phyloP scores from a whole-genome alignment of 2,888 invertebrate genomes.

The Acleris emargana region DNA sequence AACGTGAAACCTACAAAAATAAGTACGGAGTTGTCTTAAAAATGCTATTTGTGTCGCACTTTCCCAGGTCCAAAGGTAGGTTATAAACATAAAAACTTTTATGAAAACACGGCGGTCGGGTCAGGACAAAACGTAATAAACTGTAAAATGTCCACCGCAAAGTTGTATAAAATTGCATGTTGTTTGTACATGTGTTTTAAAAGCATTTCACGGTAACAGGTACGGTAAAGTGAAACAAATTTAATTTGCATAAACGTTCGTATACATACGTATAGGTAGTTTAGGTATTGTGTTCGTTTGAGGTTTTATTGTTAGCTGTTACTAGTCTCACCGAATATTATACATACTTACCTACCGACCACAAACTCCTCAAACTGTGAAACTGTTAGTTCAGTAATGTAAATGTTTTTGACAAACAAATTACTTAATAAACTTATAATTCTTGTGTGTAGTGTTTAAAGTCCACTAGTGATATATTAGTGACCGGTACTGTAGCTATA shows the following conservation, averaged over 20 bases:
- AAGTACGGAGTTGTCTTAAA: constrained; percentile 57
- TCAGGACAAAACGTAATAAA: constrained; percentile 65
- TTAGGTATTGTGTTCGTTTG: constrained; percentile 2
- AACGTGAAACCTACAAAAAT: constrained; percentile 43
- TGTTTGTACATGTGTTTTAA: constrained; percentile 47
- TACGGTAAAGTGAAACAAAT: constrained; percentile 37
- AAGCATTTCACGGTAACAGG: constrained; percentile 38
- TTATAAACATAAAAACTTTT: constrained; percentile 74
- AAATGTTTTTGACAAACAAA: no score
- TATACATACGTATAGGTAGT: constrained; percentile 27
- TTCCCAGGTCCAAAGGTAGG: constrained; percentile 49
- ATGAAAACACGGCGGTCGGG: constrained; percentile 63
- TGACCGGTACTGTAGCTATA: no score
- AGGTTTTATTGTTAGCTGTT: constrained; percentile 30
- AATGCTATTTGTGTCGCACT: constrained; percentile 60
- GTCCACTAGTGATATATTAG: no score
- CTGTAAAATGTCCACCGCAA: constrained; percentile 61
- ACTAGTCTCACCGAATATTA: no score
- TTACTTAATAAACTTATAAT: no score
- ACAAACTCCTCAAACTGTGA: no score
- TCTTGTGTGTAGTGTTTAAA: no score
- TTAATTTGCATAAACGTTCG: constrained; percentile 35
- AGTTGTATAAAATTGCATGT: constrained; percentile 54
- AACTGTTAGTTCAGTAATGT: no score
- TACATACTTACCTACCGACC: no score